Conservation (phyloP, 1,140 invertebrate genomes). For the Chionoecetes opilio region DNA sequence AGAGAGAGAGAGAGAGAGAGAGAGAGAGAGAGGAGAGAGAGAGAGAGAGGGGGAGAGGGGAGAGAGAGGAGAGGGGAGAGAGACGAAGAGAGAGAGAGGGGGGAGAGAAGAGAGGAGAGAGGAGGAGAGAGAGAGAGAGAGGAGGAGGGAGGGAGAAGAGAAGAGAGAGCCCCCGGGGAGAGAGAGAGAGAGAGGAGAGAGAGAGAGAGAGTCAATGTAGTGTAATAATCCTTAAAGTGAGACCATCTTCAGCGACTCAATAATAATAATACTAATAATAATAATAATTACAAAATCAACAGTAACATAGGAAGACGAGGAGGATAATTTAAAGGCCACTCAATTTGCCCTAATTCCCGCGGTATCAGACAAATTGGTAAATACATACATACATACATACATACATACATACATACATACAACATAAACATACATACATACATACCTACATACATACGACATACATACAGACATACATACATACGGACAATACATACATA, state of each 20-base stretch:
- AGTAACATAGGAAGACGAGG: background rate
- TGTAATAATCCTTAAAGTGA: background rate
- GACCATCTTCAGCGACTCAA: background rate
- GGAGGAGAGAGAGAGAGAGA: background rate
- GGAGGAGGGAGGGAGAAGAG: no score
- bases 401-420: constrained; percentile 38
- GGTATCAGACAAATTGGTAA: background rate
- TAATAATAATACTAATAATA: no score
- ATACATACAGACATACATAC: no score
- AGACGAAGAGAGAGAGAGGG: no score
- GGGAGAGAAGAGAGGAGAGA: background rate
- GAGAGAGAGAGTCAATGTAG: no score
- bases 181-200: no score
- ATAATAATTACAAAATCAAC: background rate
- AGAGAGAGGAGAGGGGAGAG: background rate
- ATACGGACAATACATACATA: no score
- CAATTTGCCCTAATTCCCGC: background rate
- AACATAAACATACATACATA: no score
- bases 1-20: background rate
- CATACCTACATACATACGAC: no score
- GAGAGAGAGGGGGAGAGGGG: background rate
- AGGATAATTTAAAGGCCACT: background rate
- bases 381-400: background rate
- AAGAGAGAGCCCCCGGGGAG: no score
- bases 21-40: background rate